Base-by-base conservation (phyloP, 2,797 vertebrate species). In the Syndactyla subalaris region DNA sequence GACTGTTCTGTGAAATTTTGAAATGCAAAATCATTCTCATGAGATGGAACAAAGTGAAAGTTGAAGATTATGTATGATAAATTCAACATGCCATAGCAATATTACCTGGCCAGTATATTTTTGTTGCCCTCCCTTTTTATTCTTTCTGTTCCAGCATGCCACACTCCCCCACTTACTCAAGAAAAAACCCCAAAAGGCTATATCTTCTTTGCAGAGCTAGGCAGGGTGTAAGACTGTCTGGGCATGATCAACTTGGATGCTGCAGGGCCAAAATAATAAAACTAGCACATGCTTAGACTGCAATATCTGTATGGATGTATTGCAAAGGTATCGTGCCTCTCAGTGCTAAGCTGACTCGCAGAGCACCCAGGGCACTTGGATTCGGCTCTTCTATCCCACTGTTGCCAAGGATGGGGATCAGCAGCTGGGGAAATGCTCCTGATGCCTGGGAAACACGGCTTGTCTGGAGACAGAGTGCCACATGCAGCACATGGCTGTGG, bases 301-400 rank as follows among this genome's bases (percentile, higher is more conserved):
- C 46, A 83, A 5, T 45, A 20, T 51, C 51, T 58, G 10, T 21
- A 62, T 0, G 1, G 41, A 57, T 23, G 17, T 45, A 55, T 32
- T 14, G 36, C 32, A 59, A 63, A 67, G 61, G 20, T 54, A 36
- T 55, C n/a, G 29, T 9, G 6, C 11, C 15, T 10, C 26, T 30
- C 8, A 10, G 72, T 9, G 76, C 30, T 58, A 15, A 1, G 2
- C 24, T 26, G 45, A 51, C 29, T 68, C 48, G 24, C 46, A 63
- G 66, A 54, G 16, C 66, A 41, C 27, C 16, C 11, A 27, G 19
- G 32, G 39, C 43, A 38, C 36, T 12, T 38, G 61, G 45, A 65
- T 0, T 3, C 0, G 0, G 14, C 46, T 3, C 0, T 22, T 22
- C 2, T 1, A 77, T 51, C 30, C 79, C 38, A 68, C 14, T 6